phyloP scores from a whole-genome alignment of 1,140 invertebrate species.

The Lycorma delicatula region DNA sequence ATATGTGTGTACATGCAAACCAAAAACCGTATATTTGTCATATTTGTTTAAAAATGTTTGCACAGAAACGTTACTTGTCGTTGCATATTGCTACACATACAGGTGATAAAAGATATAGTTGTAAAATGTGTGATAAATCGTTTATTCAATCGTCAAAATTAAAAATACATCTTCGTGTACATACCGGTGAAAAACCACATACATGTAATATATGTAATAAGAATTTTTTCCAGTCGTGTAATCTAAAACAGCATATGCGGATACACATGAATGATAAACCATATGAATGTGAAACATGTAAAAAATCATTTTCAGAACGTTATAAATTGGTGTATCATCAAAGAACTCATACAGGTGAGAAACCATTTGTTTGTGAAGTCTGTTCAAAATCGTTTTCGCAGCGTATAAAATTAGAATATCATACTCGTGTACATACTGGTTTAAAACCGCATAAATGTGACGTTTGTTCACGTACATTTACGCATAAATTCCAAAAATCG shows the following conservation, averaged over 20 bases:
- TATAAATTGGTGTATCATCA: slow-evolving; percentile 68
- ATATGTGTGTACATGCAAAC: too few species aligned
- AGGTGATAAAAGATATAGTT: neutral
- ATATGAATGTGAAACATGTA: slow-evolving; percentile 75
- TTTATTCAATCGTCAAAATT: slow-evolving; percentile 35
- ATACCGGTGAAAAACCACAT: slow-evolving; percentile 44
- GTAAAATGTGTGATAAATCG: slow-evolving; percentile 18
- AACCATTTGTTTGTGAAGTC: slow-evolving; percentile 57
- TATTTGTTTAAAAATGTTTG: slow-evolving; percentile 61
- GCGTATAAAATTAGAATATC: neutral
- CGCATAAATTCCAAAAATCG: too few species aligned
- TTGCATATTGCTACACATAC: slow-evolving; percentile 1
- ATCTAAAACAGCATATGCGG: slow-evolving; percentile 7
- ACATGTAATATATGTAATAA: slow-evolving; percentile 48
- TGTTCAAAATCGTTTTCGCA: slow-evolving; percentile 34
- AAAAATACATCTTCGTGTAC: slow-evolving; percentile 35
- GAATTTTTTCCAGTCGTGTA: neutral
- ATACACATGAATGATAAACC: slow-evolving; percentile 37
- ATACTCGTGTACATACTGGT: neutral
- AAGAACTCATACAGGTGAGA: slow-evolving; percentile 63
- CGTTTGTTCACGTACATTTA: too few species aligned
- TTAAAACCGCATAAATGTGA: too few species aligned
- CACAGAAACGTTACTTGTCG: slow-evolving; percentile 43
- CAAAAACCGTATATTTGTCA: slow-evolving; percentile 62
- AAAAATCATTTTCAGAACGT: slow-evolving; percentile 72